Conservation (phyloP, 2,888 invertebrate genomes). For the Megastigmus dorsalis region DNA sequence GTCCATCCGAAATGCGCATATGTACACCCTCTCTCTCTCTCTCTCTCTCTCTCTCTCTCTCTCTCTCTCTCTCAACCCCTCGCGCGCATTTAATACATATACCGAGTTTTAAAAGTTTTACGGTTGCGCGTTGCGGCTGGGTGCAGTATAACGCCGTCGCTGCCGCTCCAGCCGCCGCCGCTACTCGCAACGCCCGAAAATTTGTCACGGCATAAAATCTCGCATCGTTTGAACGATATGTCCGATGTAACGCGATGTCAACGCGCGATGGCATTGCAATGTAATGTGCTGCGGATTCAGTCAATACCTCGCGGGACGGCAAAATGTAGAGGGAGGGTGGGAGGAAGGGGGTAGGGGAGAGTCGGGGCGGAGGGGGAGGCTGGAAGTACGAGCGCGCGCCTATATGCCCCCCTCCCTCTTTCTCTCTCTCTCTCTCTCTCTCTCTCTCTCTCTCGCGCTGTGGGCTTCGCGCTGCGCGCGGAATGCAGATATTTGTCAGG, state of each 20-base stretch:
- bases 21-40: no score
- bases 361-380: not conserved
- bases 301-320: slow-evolving; percentile 58
- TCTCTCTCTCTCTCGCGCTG: not conserved
- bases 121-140: no score
- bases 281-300: slow-evolving; percentile 60
- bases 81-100: slow-evolving; percentile 31
- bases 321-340: slow-evolving; percentile 1
- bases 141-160: no score
- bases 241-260: slow-evolving; percentile 49
- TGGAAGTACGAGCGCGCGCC: not conserved
- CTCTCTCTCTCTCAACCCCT: not conserved
- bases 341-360: not conserved
- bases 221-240: slow-evolving; percentile 51
- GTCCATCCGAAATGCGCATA: no score
- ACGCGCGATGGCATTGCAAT: slow-evolving; percentile 52
- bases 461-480: slow-evolving; percentile 56
- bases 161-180: no score
- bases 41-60: no score
- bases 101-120: slow-evolving; percentile 48
- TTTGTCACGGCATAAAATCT: slow-evolving; percentile 38
- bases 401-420: not conserved
- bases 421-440: not conserved
- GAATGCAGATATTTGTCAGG: slow-evolving; percentile 72
- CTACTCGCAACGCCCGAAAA: no score